Percentiles rank a stretch among this genome's conserved stretches.
Conservation (phyloP, 2,113 vertebrate genomes). For the Falco punctatus region DNA sequence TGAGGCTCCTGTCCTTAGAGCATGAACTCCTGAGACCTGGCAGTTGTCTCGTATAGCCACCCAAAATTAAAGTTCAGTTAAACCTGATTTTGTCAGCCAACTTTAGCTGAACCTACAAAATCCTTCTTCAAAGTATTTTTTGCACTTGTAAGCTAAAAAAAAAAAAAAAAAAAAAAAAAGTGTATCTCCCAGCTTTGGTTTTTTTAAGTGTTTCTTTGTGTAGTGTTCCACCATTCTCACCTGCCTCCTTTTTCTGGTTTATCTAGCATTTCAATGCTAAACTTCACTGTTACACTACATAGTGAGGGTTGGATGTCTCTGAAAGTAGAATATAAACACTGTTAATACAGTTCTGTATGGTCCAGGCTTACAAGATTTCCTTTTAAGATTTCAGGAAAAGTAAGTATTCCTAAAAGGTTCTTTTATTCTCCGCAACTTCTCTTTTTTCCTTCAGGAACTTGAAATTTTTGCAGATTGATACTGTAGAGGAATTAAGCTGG, state of each 20-base stretch:
- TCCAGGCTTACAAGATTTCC: not conserved
- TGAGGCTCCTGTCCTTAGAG: not conserved
- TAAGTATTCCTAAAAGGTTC: not conserved
- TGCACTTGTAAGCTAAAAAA: not conserved
- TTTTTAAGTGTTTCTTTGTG: not conserved
- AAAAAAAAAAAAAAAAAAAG: not conserved
- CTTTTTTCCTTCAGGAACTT: not conserved
- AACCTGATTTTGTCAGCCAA: not conserved
- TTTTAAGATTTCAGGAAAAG: not conserved
- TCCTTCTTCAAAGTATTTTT: not conserved
- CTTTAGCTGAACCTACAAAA: not conserved
- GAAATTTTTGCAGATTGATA: not conserved
- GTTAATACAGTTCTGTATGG: not conserved
- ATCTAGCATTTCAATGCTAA: not conserved
- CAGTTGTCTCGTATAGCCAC: not conserved
- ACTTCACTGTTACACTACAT: not conserved
- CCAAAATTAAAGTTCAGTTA: not conserved
- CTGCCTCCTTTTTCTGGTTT: not conserved
- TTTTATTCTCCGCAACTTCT: accelerated
- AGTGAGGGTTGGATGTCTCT: not conserved
- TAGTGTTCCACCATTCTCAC: not conserved
- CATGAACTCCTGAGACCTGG: not conserved
- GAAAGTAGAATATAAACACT: not conserved
- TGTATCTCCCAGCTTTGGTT: not conserved
- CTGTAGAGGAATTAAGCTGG: too few relatives aligned